A percentile compares a stretch with the other conserved stretches of the same genome.
phyloP scores from a whole-genome alignment of 2,113 vertebrate genomes.

The Enhydra lutris region DNA sequence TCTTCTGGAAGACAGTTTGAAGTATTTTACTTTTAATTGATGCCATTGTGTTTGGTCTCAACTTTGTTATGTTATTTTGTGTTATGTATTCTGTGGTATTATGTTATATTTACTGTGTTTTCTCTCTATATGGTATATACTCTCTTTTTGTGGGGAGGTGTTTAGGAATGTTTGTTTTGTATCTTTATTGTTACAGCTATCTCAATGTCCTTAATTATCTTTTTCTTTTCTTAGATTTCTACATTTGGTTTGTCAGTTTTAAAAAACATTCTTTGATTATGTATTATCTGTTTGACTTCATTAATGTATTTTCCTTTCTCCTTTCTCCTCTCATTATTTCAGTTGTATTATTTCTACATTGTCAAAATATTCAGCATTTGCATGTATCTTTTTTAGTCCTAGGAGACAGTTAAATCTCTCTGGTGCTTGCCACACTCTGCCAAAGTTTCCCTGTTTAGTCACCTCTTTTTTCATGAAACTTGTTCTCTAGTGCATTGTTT shows the following conservation, averaged over 20 bases:
- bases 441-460: not conserved
- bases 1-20: not conserved
- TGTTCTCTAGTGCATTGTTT: not conserved
- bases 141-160: not conserved
- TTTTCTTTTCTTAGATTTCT: not conserved
- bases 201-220: not conserved
- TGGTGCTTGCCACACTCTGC: not conserved
- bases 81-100: not conserved
- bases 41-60: not conserved
- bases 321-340: not conserved
- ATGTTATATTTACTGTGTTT: not conserved
- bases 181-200: not conserved
- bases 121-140: not conserved
- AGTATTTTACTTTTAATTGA: not conserved
- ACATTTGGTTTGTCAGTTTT: not conserved
- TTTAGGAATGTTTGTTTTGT: not conserved
- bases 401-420: not conserved
- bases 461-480: not conserved
- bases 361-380: not conserved
- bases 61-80: not conserved
- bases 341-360: not conserved
- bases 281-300: not conserved
- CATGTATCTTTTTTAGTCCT: not conserved
- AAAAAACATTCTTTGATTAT: not conserved
- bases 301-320: not conserved